phyloP scores from a whole-genome alignment of 1,140 invertebrate genomes.

The Trichonephila clavipes region DNA sequence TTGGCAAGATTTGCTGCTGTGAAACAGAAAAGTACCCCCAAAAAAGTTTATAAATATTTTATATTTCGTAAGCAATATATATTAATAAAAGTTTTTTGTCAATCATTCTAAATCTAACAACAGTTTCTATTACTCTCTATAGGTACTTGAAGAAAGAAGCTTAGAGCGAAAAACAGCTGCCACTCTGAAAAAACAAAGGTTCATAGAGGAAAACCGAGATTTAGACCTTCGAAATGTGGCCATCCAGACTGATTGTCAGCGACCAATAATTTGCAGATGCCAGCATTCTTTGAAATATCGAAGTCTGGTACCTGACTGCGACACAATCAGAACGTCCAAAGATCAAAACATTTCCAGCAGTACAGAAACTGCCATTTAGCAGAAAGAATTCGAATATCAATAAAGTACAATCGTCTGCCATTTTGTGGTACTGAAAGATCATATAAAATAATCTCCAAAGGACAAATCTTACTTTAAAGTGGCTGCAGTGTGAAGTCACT shows the following conservation, averaged over 20 bases:
- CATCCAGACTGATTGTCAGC: constrained; percentile 60
- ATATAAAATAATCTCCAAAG: too few species aligned
- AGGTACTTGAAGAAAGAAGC: constrained; percentile 74
- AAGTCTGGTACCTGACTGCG: constrained; percentile 22
- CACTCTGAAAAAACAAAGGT: constrained; percentile 47
- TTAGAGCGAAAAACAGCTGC: constrained; percentile 57
- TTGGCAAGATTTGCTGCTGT: too few species aligned
- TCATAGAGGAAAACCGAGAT: constrained; percentile 24
- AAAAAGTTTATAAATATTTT: too few species aligned
- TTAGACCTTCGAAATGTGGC: constrained; percentile 47
- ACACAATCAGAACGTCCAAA: constrained; percentile 49
- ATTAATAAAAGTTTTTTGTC: neutral
- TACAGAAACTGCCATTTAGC: constrained; percentile 73
- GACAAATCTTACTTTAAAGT: too few species aligned
- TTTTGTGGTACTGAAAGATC: too few species aligned
- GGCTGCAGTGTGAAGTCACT: too few species aligned
- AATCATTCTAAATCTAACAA: neutral
- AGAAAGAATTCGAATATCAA: neutral
- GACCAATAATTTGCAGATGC: constrained; percentile 78
- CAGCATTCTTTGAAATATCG: constrained; percentile 24
- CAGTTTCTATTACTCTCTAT: neutral
- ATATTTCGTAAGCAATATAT: too few species aligned
- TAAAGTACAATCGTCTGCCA: too few species aligned
- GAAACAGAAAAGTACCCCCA: too few species aligned
- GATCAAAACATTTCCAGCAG: constrained; percentile 30